Base-by-base conservation (phyloP, 2,888 invertebrate genomes). In the Caenorhabditis becei region DNA sequence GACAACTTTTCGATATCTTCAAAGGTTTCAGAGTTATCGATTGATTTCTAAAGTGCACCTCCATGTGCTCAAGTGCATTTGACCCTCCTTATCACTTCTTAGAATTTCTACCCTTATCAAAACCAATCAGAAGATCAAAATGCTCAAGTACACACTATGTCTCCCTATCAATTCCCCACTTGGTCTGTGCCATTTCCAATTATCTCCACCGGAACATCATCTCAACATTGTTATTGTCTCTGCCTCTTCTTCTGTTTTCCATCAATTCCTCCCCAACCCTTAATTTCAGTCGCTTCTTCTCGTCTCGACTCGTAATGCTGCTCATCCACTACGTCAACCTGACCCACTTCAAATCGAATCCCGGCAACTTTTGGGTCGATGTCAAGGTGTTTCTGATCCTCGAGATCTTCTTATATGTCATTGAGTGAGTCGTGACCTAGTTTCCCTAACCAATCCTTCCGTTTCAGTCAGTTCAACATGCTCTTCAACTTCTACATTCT, bases 271-370 rank as follows among this genome's bases (percentile, higher is more conserved):
- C 54, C 28, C 16, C 28, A 26, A 20, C 49, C 11, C 11, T 44
- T 44, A 16, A 2, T 41, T 41, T 11, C 41, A 41, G 41, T 14
- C 41, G 2, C 7, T 44, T 44, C n/a, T 44, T 35, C 54, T 14
- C 14, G 10, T 41, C 41, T 41, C 41, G 2, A 41, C 2, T 41
- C 28, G 26, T 23, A 26, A 77, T 77, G 77, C 62, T 77, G n/a
- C 54, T 69, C 54, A 61, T 77, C n/a, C 77, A 77, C 41, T 69
- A 77, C 41, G 44, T 69, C 35, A 77, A 77, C 35, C 20, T 77
- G 11, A 69, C 67, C 0, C 67, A 77, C 28, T 77, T 77, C 49
- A 56, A 72, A 24, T 14, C 1, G 24, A 72, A 35, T 2, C 26
- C 11, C 14, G 35, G 28, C 35, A 10, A 56, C 1, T 72, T 69